A percentile compares a stretch with the other conserved stretches of the same genome.
Conservation (phyloP, 2,888 invertebrate species). For the Linnaemya vulpina region DNA sequence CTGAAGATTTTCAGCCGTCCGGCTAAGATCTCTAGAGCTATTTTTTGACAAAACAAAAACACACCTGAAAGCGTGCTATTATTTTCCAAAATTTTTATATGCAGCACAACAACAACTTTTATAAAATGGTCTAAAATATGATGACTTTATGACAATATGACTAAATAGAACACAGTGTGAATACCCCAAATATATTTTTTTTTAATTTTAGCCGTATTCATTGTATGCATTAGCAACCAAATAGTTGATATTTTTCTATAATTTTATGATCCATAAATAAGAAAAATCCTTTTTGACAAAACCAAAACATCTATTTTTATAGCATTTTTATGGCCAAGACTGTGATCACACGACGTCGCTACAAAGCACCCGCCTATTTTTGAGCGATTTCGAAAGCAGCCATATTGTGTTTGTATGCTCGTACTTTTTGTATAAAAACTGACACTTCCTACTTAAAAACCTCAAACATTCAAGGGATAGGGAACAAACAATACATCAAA, state of each 20-base stretch:
- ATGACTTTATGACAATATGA: too few relatives aligned
- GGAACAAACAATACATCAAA: slow-evolving; percentile 62
- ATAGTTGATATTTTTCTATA: slow-evolving; percentile 13
- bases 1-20: too few relatives aligned
- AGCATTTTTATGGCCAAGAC: slow-evolving; percentile 35
- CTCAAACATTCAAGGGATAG: slow-evolving; percentile 33
- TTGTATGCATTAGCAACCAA: not conserved
- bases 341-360: not conserved
- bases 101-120: too few relatives aligned
- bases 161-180: too few relatives aligned
- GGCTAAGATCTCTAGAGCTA: too few relatives aligned
- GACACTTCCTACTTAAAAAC: slow-evolving; percentile 62
- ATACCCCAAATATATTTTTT: not conserved
- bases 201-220: not conserved
- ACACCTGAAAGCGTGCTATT: too few relatives aligned
- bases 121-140: too few relatives aligned
- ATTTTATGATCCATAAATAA: slow-evolving; percentile 30
- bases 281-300: slow-evolving; percentile 1
- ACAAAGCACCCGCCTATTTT: slow-evolving; percentile 60
- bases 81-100: too few relatives aligned
- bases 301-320: slow-evolving; percentile 42
- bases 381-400: slow-evolving; percentile 36
- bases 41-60: too few relatives aligned
- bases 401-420: slow-evolving; percentile 53
- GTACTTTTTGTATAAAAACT: slow-evolving; percentile 40